These are phyloP conservation scores for Zootermopsis nevadensis DNA, from an alignment of 2,888 invertebrate genomes.

Conservation along the genomic window DNA sequence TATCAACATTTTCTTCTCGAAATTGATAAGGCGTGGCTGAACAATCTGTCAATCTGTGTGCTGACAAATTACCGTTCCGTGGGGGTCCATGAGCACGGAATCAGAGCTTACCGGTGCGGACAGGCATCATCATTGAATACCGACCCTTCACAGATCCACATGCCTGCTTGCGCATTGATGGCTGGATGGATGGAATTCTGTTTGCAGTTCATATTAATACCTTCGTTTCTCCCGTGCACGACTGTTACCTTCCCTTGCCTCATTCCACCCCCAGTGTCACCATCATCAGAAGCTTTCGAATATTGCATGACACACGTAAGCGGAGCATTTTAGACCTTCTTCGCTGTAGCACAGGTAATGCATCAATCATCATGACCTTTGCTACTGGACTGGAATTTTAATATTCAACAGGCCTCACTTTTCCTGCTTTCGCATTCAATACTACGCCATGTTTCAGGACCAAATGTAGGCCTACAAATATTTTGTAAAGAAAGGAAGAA, in stretches of 20 bases:
- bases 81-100: background rate
- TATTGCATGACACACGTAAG: constrained; percentile 9
- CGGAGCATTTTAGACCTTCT: too few relatives aligned
- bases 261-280: background rate
- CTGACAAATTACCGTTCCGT: too few relatives aligned
- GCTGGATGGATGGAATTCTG: constrained; percentile 33
- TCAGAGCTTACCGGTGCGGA: background rate
- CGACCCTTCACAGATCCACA: background rate
- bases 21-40: too few relatives aligned
- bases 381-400: background rate
- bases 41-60: too few relatives aligned
- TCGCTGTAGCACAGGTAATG: background rate
- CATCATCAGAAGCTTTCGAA: background rate
- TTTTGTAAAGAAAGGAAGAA: too few relatives aligned
- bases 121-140: constrained; percentile 18
- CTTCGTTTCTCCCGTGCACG: constrained; percentile 4
- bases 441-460: too few relatives aligned
- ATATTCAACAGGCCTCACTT: background rate
- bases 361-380: background rate
- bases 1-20: too few relatives aligned
- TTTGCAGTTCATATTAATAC: constrained; percentile 42
- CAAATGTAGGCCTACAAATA: too few relatives aligned
- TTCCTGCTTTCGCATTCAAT: background rate
- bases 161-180: constrained; percentile 25
- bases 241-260: background rate